Conservation (phyloP, 1,140 invertebrate species). For the Dinothrombium tinctorium region DNA sequence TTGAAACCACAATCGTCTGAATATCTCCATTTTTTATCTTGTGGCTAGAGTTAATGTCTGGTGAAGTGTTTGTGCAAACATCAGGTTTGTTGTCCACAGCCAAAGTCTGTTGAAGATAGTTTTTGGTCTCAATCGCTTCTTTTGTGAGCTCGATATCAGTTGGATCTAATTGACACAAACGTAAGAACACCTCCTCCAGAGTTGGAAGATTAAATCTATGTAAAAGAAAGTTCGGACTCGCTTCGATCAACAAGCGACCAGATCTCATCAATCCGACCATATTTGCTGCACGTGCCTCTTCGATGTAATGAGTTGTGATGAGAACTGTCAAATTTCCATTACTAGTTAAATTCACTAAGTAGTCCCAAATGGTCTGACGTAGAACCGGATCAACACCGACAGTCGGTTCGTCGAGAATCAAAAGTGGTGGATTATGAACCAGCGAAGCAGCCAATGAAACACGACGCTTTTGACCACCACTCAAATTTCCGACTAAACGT, state of each 20-base stretch:
- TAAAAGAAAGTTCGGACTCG: conserved; percentile 18
- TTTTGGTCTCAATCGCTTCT: neutral
- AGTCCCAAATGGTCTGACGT: conserved; percentile 70
- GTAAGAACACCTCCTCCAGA: conserved; percentile 60
- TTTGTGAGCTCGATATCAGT: neutral
- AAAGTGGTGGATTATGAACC: conserved; percentile 68
- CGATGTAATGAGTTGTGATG: conserved; percentile 25
- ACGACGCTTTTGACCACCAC: conserved; percentile 72
- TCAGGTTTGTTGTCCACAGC: neutral
- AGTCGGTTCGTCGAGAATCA: conserved; percentile 87
- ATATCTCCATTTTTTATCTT: neutral
- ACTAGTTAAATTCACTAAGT: conserved; percentile 54
- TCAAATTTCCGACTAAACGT: conserved; percentile 21
- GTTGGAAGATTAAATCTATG: conserved; percentile 12
- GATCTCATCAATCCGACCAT: conserved; percentile 23
- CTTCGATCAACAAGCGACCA: conserved; percentile 21
- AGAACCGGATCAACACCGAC: conserved; percentile 72
- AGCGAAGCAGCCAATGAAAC: conserved; percentile 76
- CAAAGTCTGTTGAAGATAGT: neutral
- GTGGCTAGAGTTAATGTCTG: neutral
- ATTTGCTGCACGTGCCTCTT: conserved; percentile 22
- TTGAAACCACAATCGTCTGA: neutral
- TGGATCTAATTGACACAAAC: conserved; percentile 34
- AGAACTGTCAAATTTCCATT: conserved; percentile 27
- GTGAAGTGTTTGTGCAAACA: neutral